Percentiles rank a stretch among this genome's conserved stretches.
Conservation (phyloP, 2,888 invertebrate species). For the Bimastos eiseni region DNA sequence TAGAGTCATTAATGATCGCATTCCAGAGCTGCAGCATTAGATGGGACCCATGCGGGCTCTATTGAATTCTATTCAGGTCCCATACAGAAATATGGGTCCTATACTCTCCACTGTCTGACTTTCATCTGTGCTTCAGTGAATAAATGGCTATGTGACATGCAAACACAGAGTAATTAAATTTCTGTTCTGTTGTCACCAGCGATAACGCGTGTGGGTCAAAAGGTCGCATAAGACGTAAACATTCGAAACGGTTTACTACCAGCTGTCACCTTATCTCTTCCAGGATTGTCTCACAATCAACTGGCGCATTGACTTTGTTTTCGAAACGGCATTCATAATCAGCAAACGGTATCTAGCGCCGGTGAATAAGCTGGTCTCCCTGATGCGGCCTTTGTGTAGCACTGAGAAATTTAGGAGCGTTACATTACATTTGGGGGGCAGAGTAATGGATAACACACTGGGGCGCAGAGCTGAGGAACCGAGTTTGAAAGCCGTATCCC, state of each 20-base stretch:
- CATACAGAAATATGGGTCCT: too few species aligned
- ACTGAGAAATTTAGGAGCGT: too few species aligned
- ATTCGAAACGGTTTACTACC: neutral
- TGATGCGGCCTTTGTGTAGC: too few species aligned
- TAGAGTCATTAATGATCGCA: too few species aligned
- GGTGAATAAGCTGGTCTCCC: too few species aligned
- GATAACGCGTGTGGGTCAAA: neutral
- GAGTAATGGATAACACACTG: too few species aligned
- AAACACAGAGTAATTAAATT: neutral
- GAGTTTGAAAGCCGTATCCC: too few species aligned
- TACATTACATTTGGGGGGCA: too few species aligned
- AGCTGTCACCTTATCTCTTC: neutral
- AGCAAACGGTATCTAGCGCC: neutral
- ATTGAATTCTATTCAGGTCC: too few species aligned
- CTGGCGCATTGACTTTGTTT: neutral
- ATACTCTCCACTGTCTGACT: neutral
- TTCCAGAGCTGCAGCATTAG: too few species aligned
- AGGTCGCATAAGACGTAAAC: neutral
- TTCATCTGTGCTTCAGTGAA: neutral
- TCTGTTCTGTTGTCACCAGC: conserved; percentile 13
- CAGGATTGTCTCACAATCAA: neutral
- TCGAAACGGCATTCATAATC: neutral
- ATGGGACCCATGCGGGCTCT: too few species aligned
- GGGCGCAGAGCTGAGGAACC: too few species aligned
- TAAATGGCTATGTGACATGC: neutral